Base-by-base conservation (phyloP, 92 coral and sea anemone genomes). In the Virgularia gustaviana region DNA sequence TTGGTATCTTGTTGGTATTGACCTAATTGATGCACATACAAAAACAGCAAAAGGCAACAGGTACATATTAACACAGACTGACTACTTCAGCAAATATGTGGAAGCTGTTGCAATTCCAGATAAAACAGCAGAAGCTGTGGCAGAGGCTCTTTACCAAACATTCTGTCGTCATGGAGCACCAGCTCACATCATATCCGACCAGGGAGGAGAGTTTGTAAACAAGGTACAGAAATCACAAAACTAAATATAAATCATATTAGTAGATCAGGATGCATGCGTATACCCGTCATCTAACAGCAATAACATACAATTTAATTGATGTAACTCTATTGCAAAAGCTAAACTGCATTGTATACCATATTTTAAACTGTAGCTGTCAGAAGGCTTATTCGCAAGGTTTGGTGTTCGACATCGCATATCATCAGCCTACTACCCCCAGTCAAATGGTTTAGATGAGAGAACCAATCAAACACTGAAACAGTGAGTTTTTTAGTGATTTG, bases 381-480 rank as follows among this genome's bases (percentile, higher is more conserved):
- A 77, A 22, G n/a, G 15, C 11, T 63, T 85, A 25, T 36, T 61
- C 36, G 7, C 59, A 2, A 76, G 49, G 64, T 83, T 75, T 65
- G 53, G 68, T 20, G 86, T 84, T 23, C 43, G 70, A 9, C 88
- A 87, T 10, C 45, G 85, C 19, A 84, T 87, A n/a, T 54, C 83
- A 15, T 72, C 88, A 3, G 78, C 92, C 0, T 79, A 87, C 37
- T 78, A 83, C 38, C 88, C 88, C 3, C 81, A 87, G 47, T 83
- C 91, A 25, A 87, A 83, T 72, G 88, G 88, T 9, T 71, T 87
- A n/a, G n/a, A n/a, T n/a, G n/a, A n/a, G n/a, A n/a, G n/a, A n/a
- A n/a, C n/a, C n/a, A n/a, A n/a, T n/a, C 91, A 83, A 49, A 63
- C 85, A 24, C 35, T 79, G 2, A 76, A 66, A 42, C 80, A 58